A percentile compares a stretch with the other conserved stretches of the same genome.
These are phyloP conservation scores for Caradrina kadenii DNA, from an alignment of 2,888 invertebrate species.

Conservation along the genomic window DNA sequence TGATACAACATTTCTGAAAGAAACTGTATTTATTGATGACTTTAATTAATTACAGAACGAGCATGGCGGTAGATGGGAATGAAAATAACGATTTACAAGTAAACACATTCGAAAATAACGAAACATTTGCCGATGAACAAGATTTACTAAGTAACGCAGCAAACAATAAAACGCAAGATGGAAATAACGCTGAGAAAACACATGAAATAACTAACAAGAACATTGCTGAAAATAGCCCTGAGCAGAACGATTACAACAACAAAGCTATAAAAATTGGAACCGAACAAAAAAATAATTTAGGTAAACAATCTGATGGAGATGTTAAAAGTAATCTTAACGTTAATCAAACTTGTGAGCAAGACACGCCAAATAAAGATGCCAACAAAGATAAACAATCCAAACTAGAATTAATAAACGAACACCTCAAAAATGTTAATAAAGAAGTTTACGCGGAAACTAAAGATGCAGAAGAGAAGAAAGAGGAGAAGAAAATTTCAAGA, in stretches of 20 bases:
- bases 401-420: conserved; percentile 38
- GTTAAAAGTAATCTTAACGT: conserved; percentile 9
- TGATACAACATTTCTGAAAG: conserved; percentile 15
- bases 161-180: conserved; percentile 16
- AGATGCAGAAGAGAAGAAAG: conserved; percentile 50
- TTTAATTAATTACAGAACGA: conserved; percentile 45
- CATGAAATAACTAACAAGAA: conserved; percentile 25
- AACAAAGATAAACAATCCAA: conserved; percentile 37
- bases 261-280: conserved; percentile 6
- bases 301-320: conserved; percentile 13
- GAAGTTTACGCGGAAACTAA: conserved; percentile 45
- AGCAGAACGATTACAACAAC: conserved; percentile 21
- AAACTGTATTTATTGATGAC: neutral
- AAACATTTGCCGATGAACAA: conserved; percentile 34
- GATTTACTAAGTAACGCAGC: conserved; percentile 26
- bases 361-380: conserved; percentile 23
- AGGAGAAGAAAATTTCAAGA: conserved; percentile 52
- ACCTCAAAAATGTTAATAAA: conserved; percentile 36
- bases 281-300: conserved; percentile 23
- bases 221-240: conserved; percentile 10
- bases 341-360: conserved; percentile 20
- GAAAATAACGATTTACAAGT: conserved; percentile 28
- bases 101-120: conserved; percentile 29
- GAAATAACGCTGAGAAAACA: conserved; percentile 14
- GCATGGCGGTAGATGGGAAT: conserved; percentile 53